Base-by-base conservation (phyloP, 1,140 invertebrate genomes). In the Leptinotarsa lineolata region DNA sequence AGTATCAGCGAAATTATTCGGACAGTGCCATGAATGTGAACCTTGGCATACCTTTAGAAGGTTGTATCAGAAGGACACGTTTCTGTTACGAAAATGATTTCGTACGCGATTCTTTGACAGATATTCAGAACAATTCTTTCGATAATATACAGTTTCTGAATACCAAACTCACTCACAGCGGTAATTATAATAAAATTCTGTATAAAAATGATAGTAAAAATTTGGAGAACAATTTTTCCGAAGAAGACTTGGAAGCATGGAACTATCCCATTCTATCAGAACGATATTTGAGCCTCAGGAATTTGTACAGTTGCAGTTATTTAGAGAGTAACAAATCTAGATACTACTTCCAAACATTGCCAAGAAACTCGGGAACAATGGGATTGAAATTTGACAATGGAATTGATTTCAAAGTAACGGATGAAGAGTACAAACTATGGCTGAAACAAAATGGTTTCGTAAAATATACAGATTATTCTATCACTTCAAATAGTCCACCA, bases 181-280 rank as follows among this genome's bases (percentile, higher is more conserved):
- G 30, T 4, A 16, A 20, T 20, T 15, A 18, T 16, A 63, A 71
- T 13, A 21, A 63, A 63, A 21, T 71, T 61, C 22, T 71, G 16
- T 71, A 61, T 21, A 71, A 71, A 63, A 71, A 61, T 8, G 69
- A 71, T 21, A 71, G 69, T 30, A 71, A 16, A 18, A 61, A 71
- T 45, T 21, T 71, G n/a, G 68, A 58, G 18, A 69, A 69, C 5
- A n/a, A 54, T 60, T 46, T 59, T 22, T 69, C 68, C 20, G 18
- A 22, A 6, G 60, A 63, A 63, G 69, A 71, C 3, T 71, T 61
- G 5, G 16, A 5, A 4, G 24, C n/a, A 1, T 63, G 20, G 16
- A 63, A 21, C 15, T 13, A 20, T 16, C n/a, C 22, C 20, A 16
- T 63, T 39, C 2, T 71, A 1, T 30, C 58, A 44, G 69, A 71